Evolutionary conservation across 2,113 vertebrate genomes (phyloP), one percentile per base, ranked within the genome.

Genomic region (Shinisaurus crocodilurus): DNA sequence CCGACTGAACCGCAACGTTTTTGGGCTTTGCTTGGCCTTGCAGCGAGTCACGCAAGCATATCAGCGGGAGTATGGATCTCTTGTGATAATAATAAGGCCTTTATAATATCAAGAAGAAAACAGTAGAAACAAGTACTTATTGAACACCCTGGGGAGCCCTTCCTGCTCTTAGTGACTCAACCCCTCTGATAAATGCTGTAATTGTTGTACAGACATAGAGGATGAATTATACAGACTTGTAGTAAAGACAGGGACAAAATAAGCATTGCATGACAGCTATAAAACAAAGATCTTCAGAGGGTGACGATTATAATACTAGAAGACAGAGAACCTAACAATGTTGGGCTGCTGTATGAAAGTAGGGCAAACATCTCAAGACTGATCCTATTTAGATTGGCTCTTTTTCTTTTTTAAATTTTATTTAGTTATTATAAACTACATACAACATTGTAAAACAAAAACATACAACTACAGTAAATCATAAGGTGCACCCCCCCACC

Each of bases 151-250:
- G 82, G 75, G 40, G 67, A 87, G 72, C 60, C 45, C n/a, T 76
- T 83, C 27, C 85, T 88, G 74, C 45, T 88, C 86, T 43, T 86
- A 54, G 54, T 87, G 88, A 40, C 72, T 92, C 82, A 5, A 40
- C 84, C 48, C 37, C 27, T 65, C n/a, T 77, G 4, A 72, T 89
- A 70, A 85, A 85, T 88, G 81, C 67, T 34, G 63, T 92, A 50
- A 77, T 86, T 90, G 77, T 70, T 85, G 80, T 77, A 54, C 20
- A 67, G 54, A n/a, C 34, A 79, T 77, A 76, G 60, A 92, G 69
- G 91, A 65, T 10, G 45, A 89, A 94, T 88, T 45, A 74, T 60
- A 45, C 48, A 72, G 60, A 23, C 27, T 75, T 54, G 86, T 45
- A 91, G 86, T 45, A 91, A 85, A 48, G 88, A 34, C 25, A 65